Evolutionary conservation across 2,797 vertebrate species (phyloP).

Genomic region (Trachops cirrhosus): DNA sequence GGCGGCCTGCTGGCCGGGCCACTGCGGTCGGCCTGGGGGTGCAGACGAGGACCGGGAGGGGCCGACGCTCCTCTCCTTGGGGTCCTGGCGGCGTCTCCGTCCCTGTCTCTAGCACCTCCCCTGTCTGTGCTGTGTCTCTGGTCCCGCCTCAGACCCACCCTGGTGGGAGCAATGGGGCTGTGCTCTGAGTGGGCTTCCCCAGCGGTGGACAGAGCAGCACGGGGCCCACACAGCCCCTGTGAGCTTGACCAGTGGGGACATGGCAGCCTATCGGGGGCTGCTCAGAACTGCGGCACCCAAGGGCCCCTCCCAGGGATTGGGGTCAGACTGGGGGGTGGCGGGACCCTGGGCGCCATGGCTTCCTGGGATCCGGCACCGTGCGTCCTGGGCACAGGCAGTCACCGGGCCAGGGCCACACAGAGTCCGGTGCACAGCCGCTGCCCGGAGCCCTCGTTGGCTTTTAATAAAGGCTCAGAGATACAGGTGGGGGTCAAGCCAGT

Average conservation of each 20-base stretch:
- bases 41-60: fast-evolving
- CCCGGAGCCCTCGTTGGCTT: background rate
- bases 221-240: background rate
- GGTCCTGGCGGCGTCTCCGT: background rate
- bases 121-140: background rate
- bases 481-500: fast-evolving
- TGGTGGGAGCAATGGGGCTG: no score
- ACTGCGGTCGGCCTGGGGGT: fast-evolving
- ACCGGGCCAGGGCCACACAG: fast-evolving
- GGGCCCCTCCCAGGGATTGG: background rate
- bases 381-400: fast-evolving
- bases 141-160: fast-evolving
- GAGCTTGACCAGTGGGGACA: background rate
- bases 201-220: fast-evolving
- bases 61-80: fast-evolving
- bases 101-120: fast-evolving
- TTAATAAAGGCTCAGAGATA: background rate
- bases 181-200: background rate
- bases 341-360: background rate
- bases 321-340: background rate
- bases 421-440: background rate
- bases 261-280: fast-evolving
- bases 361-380: fast-evolving
- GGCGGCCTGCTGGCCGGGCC: background rate
- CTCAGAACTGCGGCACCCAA: background rate